Evolutionary conservation across 2,113 vertebrate genomes (phyloP).

Genomic region (Furnarius figulus): DNA sequence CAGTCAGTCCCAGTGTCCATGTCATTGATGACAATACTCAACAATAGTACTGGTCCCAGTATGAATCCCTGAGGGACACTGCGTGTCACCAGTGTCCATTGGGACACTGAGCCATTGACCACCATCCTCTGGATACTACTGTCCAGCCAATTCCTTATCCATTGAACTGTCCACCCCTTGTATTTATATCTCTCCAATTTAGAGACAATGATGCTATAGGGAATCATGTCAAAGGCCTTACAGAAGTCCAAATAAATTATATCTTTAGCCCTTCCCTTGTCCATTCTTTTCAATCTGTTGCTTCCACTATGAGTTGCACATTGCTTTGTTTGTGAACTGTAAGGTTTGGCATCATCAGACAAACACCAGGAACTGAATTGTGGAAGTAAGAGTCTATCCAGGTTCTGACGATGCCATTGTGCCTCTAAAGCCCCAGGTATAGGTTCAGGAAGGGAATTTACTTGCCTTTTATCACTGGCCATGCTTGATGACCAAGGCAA

Average conservation of each 20-base stretch:
- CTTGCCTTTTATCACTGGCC: not conserved
- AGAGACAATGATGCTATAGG: not conserved
- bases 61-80: not conserved
- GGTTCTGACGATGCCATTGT: rapidly evolving
- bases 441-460: not conserved
- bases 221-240: not conserved
- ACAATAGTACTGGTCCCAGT: not conserved
- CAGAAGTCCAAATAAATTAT: not conserved
- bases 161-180: not conserved
- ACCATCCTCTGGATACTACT: not conserved
- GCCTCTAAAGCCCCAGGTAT: not conserved
- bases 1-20: not conserved
- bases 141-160: not conserved
- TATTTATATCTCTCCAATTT: not conserved
- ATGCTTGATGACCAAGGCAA: not conserved
- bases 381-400: not conserved
- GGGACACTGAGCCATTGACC: not conserved
- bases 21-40: not conserved
- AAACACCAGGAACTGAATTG: not conserved
- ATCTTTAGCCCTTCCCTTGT: not conserved
- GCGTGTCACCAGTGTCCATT: not conserved
- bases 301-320: not conserved
- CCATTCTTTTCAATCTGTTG: not conserved
- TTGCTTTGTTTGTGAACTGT: not conserved
- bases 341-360: not conserved